phyloP scores from a whole-genome alignment of 2,113 vertebrate species.

The Dicerorhinus sumatrensis region DNA sequence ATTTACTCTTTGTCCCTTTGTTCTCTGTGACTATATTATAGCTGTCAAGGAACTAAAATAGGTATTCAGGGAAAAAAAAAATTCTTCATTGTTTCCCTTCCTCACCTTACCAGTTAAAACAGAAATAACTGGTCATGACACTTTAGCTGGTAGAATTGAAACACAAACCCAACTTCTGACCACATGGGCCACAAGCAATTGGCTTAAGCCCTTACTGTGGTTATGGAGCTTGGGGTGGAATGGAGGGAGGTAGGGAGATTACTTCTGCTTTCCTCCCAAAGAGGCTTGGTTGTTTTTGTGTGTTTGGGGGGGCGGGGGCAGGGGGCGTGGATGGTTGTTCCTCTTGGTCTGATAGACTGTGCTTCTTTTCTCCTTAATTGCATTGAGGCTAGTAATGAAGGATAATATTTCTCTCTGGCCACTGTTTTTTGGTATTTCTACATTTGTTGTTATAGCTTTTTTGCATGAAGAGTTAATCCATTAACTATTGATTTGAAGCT shows the following conservation, averaged over 20 bases:
- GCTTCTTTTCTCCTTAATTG: neutral
- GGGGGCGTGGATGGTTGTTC: neutral
- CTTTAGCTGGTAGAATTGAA: slow-evolving; percentile 48
- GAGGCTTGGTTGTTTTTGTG: slow-evolving; percentile 1
- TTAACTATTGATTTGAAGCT: slow-evolving; percentile 15
- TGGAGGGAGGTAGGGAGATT: neutral
- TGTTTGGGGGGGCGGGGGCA: no score
- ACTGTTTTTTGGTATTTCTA: slow-evolving; percentile 17
- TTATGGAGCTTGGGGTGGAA: neutral
- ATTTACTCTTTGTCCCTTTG: slow-evolving; percentile 7
- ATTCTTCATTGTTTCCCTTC: slow-evolving; percentile 34
- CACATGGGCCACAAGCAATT: slow-evolving; percentile 45
- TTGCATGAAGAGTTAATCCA: slow-evolving; percentile 6
- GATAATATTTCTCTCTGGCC: slow-evolving; percentile 8
- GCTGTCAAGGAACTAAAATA: slow-evolving; percentile 47
- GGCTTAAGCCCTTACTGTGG: slow-evolving; percentile 35
- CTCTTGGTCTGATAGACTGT: neutral
- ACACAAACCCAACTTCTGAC: slow-evolving; percentile 49
- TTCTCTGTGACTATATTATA: slow-evolving; percentile 5
- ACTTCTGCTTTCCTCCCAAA: slow-evolving; percentile 52
- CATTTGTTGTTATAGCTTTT: slow-evolving; percentile 1
- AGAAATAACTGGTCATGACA: slow-evolving; percentile 60
- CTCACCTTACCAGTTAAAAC: slow-evolving; percentile 62
- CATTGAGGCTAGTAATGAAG: slow-evolving; percentile 25
- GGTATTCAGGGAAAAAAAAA: neutral